These are phyloP conservation scores for Caenorhabditis briggsae DNA, from an alignment of 1,140 invertebrate genomes.

Conservation along the genomic window DNA sequence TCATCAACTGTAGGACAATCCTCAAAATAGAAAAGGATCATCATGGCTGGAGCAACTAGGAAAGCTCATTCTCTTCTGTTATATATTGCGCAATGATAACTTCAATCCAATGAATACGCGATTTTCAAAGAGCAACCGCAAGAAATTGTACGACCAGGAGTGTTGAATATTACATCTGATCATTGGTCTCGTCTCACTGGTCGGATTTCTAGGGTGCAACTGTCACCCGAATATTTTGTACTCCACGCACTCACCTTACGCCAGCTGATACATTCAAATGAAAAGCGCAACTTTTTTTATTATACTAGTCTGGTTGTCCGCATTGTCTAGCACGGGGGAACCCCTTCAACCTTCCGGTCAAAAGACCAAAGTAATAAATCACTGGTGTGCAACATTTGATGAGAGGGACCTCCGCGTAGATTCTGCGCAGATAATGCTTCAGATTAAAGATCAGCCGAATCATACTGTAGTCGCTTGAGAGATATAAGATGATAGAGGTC, in stretches of 20 bases:
- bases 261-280: neutral
- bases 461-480: too few relatives aligned
- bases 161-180: conserved; percentile 31
- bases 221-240: conserved; percentile 12
- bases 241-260: conserved; percentile 10
- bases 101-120: neutral
- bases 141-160: conserved; percentile 6
- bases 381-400: neutral
- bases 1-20: neutral
- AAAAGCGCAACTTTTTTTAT: neutral
- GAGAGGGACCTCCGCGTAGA: neutral
- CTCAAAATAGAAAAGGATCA: neutral
- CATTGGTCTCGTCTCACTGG: conserved; percentile 2
- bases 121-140: conserved; percentile 46
- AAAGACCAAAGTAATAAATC: conserved; percentile 50
- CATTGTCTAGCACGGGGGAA: neutral
- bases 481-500: neutral
- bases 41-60: too few relatives aligned
- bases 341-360: neutral
- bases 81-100: too few relatives aligned
- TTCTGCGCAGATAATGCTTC: conserved; percentile 10
- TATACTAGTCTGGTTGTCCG: neutral
- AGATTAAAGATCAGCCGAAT: neutral
- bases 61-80: too few relatives aligned
- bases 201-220: neutral